Percentiles rank a stretch among this genome's conserved stretches.
phyloP scores from a whole-genome alignment of 2,113 vertebrate genomes.

The pig (Sus scrofa) region DNA sequence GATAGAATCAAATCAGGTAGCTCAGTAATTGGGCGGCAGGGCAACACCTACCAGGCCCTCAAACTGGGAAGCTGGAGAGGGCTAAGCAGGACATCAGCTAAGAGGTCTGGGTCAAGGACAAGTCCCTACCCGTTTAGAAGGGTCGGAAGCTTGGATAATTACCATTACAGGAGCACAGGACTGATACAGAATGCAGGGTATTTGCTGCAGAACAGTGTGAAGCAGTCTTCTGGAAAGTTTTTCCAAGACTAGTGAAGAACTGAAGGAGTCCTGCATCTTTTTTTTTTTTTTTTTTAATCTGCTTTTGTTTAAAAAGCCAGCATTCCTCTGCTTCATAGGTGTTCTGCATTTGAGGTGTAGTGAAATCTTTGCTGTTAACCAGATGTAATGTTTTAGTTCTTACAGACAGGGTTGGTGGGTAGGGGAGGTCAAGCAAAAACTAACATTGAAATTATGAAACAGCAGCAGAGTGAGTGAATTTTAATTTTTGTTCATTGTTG shows the following conservation, averaged over 20 bases:
- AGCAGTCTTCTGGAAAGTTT: slow-evolving; percentile 99
- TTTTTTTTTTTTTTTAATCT: slow-evolving; percentile 73
- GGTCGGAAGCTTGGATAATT: no score
- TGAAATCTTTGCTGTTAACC: slow-evolving; percentile 91
- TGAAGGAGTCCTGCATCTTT: slow-evolving; percentile 94
- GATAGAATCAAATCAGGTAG: background rate
- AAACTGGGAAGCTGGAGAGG: background rate
- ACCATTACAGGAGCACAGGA: background rate
- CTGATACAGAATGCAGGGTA: no score
- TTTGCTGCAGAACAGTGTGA: slow-evolving; percentile 90
- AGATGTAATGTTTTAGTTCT: slow-evolving; percentile 89
- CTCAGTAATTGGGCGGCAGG: background rate
- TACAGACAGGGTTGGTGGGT: no score
- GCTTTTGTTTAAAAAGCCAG: slow-evolving; percentile 89
- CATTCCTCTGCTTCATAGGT: slow-evolving; percentile 98
- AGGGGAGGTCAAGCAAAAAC: no score
- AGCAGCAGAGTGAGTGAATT: no score
- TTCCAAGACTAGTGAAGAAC: slow-evolving; percentile 96
- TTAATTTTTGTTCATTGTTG: no score
- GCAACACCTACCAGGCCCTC: background rate
- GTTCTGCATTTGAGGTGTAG: slow-evolving; percentile 95
- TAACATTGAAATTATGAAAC: no score
- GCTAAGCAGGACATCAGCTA: background rate
- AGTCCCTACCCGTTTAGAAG: background rate
- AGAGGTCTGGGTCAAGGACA: background rate